phyloP scores from a whole-genome alignment of 2,113 vertebrate species.

The Platycercus adscitus region DNA sequence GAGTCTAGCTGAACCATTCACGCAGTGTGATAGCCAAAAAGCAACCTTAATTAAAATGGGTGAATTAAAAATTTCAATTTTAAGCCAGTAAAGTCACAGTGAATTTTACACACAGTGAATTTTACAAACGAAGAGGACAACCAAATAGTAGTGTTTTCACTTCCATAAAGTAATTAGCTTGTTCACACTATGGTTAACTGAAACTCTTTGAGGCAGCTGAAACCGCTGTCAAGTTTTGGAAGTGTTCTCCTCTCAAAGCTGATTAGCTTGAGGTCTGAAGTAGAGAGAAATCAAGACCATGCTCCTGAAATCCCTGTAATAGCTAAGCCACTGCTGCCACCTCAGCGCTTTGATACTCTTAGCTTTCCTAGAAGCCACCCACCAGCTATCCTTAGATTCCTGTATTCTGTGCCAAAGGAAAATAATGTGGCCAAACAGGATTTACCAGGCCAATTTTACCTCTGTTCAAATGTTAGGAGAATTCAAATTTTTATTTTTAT shows the following conservation, averaged over 20 bases:
- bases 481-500: background rate
- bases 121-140: background rate
- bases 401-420: background rate
- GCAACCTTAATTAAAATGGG: background rate
- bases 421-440: conserved; percentile 8
- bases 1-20: background rate
- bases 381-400: background rate
- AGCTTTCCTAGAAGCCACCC: background rate
- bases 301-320: background rate
- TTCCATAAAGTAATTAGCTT: background rate
- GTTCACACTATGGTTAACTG: background rate
- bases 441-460: background rate
- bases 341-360: background rate
- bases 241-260: background rate
- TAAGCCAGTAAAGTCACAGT: background rate
- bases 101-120: too few relatives aligned
- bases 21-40: background rate
- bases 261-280: background rate
- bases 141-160: background rate
- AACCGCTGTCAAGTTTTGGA: background rate
- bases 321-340: background rate
- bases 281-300: background rate
- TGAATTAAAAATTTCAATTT: background rate
- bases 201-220: background rate
- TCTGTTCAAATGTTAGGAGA: background rate